Evolutionary conservation across 2,113 vertebrate genomes (phyloP).

Genomic region (Spea multiplicata): DNA sequence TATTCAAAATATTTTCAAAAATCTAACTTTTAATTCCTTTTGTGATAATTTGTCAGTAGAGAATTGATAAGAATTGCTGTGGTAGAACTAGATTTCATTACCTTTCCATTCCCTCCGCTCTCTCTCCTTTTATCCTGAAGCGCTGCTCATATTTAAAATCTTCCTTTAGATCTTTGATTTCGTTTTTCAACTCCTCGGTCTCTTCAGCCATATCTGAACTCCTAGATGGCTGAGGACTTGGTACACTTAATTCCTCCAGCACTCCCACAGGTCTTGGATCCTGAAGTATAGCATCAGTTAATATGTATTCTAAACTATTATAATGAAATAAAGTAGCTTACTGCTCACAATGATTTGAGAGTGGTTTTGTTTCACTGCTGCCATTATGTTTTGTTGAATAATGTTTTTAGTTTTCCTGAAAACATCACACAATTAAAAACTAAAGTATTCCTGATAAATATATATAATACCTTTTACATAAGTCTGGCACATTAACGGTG

Average conservation of each 20-base stretch:
- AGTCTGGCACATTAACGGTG: background rate
- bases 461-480: background rate
- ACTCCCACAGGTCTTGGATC: background rate
- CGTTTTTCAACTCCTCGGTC: background rate
- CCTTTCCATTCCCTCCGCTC: background rate
- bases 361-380: background rate
- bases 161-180: background rate
- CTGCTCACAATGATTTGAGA: background rate
- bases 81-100: too few relatives aligned
- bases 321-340: slow-evolving; percentile 1
- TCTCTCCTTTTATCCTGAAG: background rate
- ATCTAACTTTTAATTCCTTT: background rate
- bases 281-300: background rate
- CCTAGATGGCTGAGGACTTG: too few relatives aligned
- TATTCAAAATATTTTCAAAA: background rate
- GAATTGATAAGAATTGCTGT: background rate
- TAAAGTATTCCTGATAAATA: background rate
- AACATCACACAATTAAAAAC: background rate
- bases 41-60: background rate
- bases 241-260: background rate
- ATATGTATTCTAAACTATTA: background rate
- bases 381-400: background rate
- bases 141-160: background rate
- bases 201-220: background rate
- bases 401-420: background rate